Evolutionary conservation across 2,113 vertebrate species (phyloP), one percentile per base, ranked within the genome.

Genomic region (Fulica atra): DNA sequence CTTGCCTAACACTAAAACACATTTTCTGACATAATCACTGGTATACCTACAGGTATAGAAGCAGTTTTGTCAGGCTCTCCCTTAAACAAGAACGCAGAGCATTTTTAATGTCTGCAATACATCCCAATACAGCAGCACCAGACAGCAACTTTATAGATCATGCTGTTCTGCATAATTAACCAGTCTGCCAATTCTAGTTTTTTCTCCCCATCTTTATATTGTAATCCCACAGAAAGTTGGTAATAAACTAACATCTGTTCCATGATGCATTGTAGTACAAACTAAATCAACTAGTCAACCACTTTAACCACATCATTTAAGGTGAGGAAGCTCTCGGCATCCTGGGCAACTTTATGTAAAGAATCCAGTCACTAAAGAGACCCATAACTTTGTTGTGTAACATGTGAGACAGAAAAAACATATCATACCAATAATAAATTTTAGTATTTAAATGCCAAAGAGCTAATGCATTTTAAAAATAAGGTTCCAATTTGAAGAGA

Each of bases 181-280:
- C 50, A 70, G 50, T 54, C 77, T 93, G 54, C 28, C 31, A 72
- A 29, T 50, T 94, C 36, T 29, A 81, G 36, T 14, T 77, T 76
- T 36, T 76, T 61, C 60, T 70, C 50, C 28, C 31, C 36, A 53
- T 50, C 44, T 44, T 61, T 56, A 53, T 31, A 65, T 14, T 38
- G 46, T 57, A 88, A 73, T 80, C 54, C 50, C 74, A 80, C 7
- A 85, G 63, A 94, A 89, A 82, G n/a, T 7, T 42, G 11, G 44
- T 72, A 89, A 91, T 89, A 87, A 95, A 84, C 65, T 56, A 68
- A 92, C 86, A 96, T 56, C 89, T 96, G 89, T 38, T 87, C 44
- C 16, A 24, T 28, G 35, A 2, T 50, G 38, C 50, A 87, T 3
- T 63, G 23, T 4, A 79, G 48, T 87, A 86, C 25, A 79, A 89